A percentile compares a stretch with the other conserved stretches of the same genome.
Conservation (phyloP, 2,797 vertebrate genomes). For the Craterocephalus amniculus region DNA sequence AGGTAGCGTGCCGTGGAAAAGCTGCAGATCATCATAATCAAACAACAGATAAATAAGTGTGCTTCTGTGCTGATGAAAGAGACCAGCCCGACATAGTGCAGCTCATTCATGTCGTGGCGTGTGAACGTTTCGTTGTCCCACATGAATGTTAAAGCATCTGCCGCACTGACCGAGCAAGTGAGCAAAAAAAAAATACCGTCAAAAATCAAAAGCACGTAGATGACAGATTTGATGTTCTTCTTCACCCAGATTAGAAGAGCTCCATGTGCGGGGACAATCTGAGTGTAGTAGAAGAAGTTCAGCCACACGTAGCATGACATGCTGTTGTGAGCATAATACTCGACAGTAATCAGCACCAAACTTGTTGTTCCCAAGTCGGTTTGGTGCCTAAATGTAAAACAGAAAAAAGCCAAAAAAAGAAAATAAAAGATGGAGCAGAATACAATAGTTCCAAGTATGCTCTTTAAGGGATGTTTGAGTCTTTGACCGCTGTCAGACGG, state of each 20-base stretch:
- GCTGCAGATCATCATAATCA: constrained; percentile 38
- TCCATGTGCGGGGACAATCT: constrained; percentile 59
- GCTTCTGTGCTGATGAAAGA: neutral
- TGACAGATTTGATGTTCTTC: constrained; percentile 55
- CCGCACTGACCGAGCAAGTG: neutral
- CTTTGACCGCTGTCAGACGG: neutral
- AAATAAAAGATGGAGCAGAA: constrained; percentile 17
- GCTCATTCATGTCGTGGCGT: neutral
- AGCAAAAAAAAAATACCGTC: neutral
- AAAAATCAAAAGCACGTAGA: constrained; percentile 36
- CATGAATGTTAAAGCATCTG: neutral
- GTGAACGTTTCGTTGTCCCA: neutral
- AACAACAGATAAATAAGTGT: constrained; percentile 24
- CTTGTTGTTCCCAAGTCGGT: rapidly evolving
- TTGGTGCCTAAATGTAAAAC: neutral
- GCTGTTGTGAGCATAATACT: constrained; percentile 20
- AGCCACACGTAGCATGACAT: constrained; percentile 53
- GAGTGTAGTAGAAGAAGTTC: constrained; percentile 62
- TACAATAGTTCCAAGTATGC: constrained; percentile 48
- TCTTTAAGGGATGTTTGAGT: constrained; percentile 32
- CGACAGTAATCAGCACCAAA: rapidly evolving
- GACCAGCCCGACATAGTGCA: no score
- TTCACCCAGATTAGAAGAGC: constrained; percentile 58
- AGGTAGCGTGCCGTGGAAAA: constrained; percentile 57
- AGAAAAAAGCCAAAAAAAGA: neutral